Evolutionary conservation across 2,113 vertebrate species (phyloP), one percentile per base, ranked within the genome.

Genomic region (Sialia sialis): DNA sequence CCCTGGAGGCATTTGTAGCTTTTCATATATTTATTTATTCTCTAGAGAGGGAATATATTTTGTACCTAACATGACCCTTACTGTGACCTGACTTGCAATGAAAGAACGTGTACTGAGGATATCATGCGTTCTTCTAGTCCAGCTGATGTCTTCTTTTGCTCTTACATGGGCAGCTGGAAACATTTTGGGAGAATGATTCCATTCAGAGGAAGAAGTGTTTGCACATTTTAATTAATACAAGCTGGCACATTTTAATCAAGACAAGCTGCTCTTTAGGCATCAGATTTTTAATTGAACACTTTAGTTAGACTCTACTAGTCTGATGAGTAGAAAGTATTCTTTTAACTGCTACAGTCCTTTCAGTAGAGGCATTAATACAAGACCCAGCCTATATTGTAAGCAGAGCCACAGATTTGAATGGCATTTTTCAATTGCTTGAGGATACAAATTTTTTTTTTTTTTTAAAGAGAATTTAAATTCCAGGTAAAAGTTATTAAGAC

Each of bases 1-100:
- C 62, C 93, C 56, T 52, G 51, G 54, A 92, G 94, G 87, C 87
- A 91, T 82, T 89, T 82, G 41, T 87, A 91, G 60, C 52, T 89
- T 95, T 95, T 69, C 46, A 89, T 95, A 91, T 94, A 91, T 91
- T 94, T 95, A 92, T 91, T 94, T 95, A 92, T 91, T 85, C 89
- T 87, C 84, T 84, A 66, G 77, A 89, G 93, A 16, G 59, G 16
- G 56, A 94, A 82, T 94, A 97, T 89, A 73, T 94, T 92, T 90
- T 92, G 93, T 94, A 89, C 94, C 87, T 92, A 92, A 94, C 87
- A 92, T 92, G 89, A 95, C 93, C 91, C 74, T 91, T 62, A 54
- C 66, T 8, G 10, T 83, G 89, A 95, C 89, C 87, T 94, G 49
- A 95, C 84, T 89, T 84, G 74, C 94, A 96, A 94, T 60, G 87